phyloP scores from a whole-genome alignment of 1,140 invertebrate genomes.

The Aleiodes sp. region DNA sequence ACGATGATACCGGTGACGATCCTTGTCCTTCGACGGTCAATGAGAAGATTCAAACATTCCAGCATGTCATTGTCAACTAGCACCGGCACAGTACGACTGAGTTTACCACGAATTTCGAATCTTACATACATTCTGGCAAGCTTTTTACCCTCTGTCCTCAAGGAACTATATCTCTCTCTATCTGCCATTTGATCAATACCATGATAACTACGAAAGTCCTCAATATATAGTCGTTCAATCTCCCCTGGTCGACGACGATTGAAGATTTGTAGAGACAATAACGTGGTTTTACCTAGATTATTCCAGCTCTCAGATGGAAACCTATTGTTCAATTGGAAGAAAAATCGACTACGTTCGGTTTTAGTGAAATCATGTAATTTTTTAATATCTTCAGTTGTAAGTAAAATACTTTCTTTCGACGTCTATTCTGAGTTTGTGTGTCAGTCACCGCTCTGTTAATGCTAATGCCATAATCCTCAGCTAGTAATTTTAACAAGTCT shows the following conservation, averaged over 20 bases:
- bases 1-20: not conserved
- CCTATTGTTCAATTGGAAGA: not conserved
- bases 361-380: slow-evolving; percentile 9
- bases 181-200: slow-evolving; percentile 14
- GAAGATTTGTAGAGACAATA: slow-evolving; percentile 1
- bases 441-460: slow-evolving; percentile 26
- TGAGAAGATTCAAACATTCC: slow-evolving; percentile 8
- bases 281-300: slow-evolving; percentile 1
- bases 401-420: slow-evolving; percentile 29
- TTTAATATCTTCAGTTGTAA: slow-evolving; percentile 12
- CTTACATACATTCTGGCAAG: slow-evolving; percentile 17
- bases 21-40: not conserved
- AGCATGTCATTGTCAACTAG: slow-evolving; percentile 21
- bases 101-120: slow-evolving; percentile 28
- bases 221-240: slow-evolving; percentile 29
- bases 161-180: slow-evolving; percentile 20
- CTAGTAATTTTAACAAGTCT: slow-evolving; percentile 23
- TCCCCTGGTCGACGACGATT: slow-evolving; percentile 28
- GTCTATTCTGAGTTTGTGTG: slow-evolving; percentile 11
- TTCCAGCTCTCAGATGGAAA: not conserved
- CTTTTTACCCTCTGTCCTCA: slow-evolving; percentile 19
- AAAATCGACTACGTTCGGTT: not conserved
- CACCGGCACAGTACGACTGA: slow-evolving; percentile 21
- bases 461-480: slow-evolving; percentile 6
- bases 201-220: slow-evolving; percentile 30